Percentiles rank a stretch among this genome's conserved stretches.
phyloP scores from a whole-genome alignment of 2,113 vertebrate genomes.

The Probosciger aterrimus region DNA sequence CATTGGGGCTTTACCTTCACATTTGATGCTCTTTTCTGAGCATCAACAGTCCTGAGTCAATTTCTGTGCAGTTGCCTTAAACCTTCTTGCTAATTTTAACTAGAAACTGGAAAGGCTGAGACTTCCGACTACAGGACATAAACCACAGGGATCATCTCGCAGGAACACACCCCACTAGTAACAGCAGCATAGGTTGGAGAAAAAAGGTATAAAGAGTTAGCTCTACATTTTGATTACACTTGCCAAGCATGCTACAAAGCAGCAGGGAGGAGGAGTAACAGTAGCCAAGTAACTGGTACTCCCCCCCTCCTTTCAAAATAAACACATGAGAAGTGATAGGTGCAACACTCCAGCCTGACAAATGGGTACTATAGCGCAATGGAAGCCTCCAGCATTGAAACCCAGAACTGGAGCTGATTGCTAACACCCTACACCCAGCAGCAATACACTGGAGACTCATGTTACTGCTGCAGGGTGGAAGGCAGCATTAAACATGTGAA shows the following conservation, averaged over 20 bases:
- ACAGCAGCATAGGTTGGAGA: not conserved
- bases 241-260: not conserved
- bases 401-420: not conserved
- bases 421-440: not conserved
- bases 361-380: not conserved
- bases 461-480: not conserved
- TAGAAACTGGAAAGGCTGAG: not conserved
- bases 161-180: not conserved
- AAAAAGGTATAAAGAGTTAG: not conserved
- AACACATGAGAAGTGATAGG: not conserved
- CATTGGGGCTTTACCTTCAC: not conserved
- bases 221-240: not conserved
- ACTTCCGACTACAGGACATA: fast-evolving
- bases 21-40: not conserved
- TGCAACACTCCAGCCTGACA: not conserved
- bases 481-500: not conserved
- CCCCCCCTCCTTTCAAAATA: not conserved
- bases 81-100: not conserved
- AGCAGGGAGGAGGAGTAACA: not conserved
- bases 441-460: not conserved
- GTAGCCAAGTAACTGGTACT: not conserved
- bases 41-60: not conserved
- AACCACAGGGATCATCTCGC: not conserved
- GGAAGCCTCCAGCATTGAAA: not conserved
- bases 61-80: not conserved